A percentile compares a stretch with the other conserved stretches of the same genome.
Evolutionary conservation across 2,888 invertebrate genomes (phyloP).

Genomic region (Calephelis perditalis): DNA sequence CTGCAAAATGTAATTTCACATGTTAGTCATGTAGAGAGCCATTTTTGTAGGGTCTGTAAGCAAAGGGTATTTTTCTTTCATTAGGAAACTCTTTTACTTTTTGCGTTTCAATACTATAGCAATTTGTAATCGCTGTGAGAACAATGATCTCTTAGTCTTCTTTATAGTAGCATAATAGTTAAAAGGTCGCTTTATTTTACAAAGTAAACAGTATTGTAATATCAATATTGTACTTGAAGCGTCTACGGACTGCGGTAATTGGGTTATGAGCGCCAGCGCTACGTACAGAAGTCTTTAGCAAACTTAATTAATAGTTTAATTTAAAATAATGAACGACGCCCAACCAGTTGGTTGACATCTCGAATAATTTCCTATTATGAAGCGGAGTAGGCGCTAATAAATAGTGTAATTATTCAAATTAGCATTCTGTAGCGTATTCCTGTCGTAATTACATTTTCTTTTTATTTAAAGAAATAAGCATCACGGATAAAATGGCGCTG

Average conservation of each 20-base stretch:
- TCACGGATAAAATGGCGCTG: too few species aligned
- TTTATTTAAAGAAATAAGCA: too few species aligned
- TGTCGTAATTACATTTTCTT: background rate
- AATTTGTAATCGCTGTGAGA: too few species aligned
- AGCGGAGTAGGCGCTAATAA: background rate
- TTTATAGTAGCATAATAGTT: too few species aligned
- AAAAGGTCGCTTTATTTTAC: slow-evolving; percentile 4
- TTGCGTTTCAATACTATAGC: too few species aligned
- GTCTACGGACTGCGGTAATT: slow-evolving; percentile 13
- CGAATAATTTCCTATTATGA: slow-evolving; percentile 7
- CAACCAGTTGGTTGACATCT: background rate
- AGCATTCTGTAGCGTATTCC: background rate
- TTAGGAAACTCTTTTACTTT: too few species aligned
- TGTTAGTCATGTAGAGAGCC: too few species aligned
- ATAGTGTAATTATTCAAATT: slow-evolving; percentile 6
- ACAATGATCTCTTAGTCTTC: too few species aligned
- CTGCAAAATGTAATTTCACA: too few species aligned
- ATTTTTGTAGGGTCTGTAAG: too few species aligned
- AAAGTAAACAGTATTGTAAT: slow-evolving; percentile 14
- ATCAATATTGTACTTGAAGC: slow-evolving; percentile 16
- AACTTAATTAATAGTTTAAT: slow-evolving; percentile 20
- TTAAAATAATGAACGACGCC: slow-evolving; percentile 13
- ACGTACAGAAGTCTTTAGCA: slow-evolving; percentile 17
- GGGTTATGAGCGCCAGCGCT: slow-evolving; percentile 12
- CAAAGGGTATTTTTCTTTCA: too few species aligned